Percentiles rank a stretch among this genome's conserved stretches.
phyloP scores from a whole-genome alignment of 2,888 invertebrate genomes.

The Bombylius major region DNA sequence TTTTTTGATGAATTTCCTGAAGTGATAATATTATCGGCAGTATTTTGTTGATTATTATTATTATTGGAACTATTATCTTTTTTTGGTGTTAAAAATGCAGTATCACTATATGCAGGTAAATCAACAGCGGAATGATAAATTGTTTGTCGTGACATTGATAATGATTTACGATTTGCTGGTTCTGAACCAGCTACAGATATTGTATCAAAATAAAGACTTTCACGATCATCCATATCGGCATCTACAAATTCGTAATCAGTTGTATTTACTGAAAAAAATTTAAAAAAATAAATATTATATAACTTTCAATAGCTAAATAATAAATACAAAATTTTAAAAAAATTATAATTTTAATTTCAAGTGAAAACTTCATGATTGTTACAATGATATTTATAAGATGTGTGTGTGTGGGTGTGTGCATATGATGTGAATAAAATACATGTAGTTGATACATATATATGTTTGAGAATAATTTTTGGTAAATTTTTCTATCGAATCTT shows the following conservation, averaged over 20 bases:
- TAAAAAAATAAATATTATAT: neutral
- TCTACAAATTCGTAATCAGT: conserved; percentile 35
- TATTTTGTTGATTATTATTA: conserved; percentile 3
- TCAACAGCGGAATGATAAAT: conserved; percentile 48
- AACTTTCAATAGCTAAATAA: no score
- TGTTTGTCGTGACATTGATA: conserved; percentile 45
- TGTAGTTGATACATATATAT: no score
- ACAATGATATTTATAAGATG: neutral
- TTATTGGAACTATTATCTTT: neutral
- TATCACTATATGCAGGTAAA: conserved; percentile 28
- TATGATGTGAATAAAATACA: no score
- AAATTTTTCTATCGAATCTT: no score
- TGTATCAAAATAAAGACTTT: conserved; percentile 35
- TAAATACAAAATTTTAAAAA: conserved; percentile 6
- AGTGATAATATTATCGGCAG: neutral
- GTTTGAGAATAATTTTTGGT: no score
- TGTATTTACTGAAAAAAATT: conserved; percentile 28
- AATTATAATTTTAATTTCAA: neutral
- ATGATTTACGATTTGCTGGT: conserved; percentile 28
- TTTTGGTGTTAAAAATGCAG: neutral
- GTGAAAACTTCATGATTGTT: no score
- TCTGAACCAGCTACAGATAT: conserved; percentile 34
- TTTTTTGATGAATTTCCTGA: neutral
- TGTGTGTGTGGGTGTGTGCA: neutral
- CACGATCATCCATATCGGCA: conserved; percentile 34